phyloP scores from a whole-genome alignment of 2,888 invertebrate genomes.

The Eupithecia subfuscata region DNA sequence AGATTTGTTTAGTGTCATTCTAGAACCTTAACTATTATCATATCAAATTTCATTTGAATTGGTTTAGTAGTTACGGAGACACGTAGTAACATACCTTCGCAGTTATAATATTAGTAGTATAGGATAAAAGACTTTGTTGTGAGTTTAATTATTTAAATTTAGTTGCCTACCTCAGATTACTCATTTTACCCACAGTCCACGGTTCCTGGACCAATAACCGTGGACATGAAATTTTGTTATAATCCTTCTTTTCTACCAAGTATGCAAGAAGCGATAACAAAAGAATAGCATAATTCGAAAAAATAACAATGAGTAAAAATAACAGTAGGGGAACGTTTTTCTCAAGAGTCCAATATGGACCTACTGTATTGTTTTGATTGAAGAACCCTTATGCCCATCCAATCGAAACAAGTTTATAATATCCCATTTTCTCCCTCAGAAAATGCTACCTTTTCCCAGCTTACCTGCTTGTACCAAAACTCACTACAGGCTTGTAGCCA shows the following conservation, averaged over 20 bases:
- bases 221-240: background rate
- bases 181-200: background rate
- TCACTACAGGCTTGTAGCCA: slow-evolving; percentile 10
- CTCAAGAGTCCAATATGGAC: background rate
- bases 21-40: too few species aligned
- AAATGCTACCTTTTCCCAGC: slow-evolving; percentile 29
- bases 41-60: too few species aligned
- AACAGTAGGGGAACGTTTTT: too few species aligned
- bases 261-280: background rate
- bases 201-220: too few species aligned
- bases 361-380: background rate
- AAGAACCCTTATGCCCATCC: background rate
- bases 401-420: slow-evolving; percentile 22
- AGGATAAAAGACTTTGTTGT: too few species aligned
- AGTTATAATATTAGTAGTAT: too few species aligned
- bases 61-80: too few species aligned
- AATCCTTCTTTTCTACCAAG: background rate
- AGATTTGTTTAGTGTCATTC: too few species aligned
- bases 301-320: background rate
- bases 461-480: slow-evolving; percentile 18
- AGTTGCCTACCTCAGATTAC: background rate
- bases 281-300: background rate
- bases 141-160: too few species aligned
- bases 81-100: too few species aligned
- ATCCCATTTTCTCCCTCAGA: slow-evolving; percentile 22